Evolutionary conservation across 2,888 invertebrate species (phyloP), one percentile per base, ranked within the genome.

Genomic region (Sphaerophoria rueppellii): DNA sequence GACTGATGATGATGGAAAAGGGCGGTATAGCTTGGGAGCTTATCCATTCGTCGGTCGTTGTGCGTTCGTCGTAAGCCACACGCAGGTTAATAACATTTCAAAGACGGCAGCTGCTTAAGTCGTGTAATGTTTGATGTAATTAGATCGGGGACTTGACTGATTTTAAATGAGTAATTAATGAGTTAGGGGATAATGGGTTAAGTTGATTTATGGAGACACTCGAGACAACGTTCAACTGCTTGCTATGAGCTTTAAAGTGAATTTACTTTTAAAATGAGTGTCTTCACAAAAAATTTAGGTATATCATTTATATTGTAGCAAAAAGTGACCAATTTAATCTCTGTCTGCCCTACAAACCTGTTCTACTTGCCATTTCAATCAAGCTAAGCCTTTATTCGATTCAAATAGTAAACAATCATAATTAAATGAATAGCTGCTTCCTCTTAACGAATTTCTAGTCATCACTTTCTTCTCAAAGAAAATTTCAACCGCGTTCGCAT

Each of bases 381-480:
- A 37, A 37, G 40, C 40, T 40, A 6, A 7, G 9, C 40, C 4
- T 40, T 40, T 1, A 40, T 0, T 40, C 6, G 40, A 9, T 40
- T 40, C 1, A 24, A 2, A 24, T 2, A 24, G 24, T 24, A 24
- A 24, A 24, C 24, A 24, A 24, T 24, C 24, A 24, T 24, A 24
- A 24, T 24, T 24, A 24, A 24, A 24, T 24, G 24, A 24, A 24
- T 24, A 24, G 24, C 24, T 24, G 24, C 24, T 24, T 24, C 24
- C 37, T 58, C 37, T 54, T 7, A 50, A 14, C 6, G 54, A 16
- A 35, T 32, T 60, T 58, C 54, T 65, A 67, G 6, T 40, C 48
- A 71, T 83, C 67, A 83, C 82, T 83, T 79, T 83, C 82, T 74
- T 78, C 71, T 35, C 14, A 50, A 35, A 37, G 58, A 35, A 58